Percentiles rank a stretch among this genome's conserved stretches.
These are phyloP conservation scores for Coccyzus lansbergi DNA, from an alignment of 2,797 vertebrate species.

Conservation along the genomic window DNA sequence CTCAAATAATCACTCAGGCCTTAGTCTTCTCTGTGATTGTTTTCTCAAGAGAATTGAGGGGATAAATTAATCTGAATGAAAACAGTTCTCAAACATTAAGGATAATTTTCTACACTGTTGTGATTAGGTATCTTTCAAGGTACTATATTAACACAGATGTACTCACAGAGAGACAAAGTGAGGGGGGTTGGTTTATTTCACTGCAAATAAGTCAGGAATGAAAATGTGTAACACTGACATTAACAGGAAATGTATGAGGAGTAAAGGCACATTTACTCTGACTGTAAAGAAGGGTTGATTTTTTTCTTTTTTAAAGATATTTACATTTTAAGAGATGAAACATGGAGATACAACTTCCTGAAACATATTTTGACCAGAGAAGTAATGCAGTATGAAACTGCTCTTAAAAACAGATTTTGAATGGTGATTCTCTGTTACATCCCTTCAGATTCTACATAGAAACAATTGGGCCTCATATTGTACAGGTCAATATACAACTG, in stretches of 20 bases:
- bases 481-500: neutral
- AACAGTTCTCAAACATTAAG: slow-evolving; percentile 25
- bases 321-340: neutral
- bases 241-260: neutral
- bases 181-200: neutral
- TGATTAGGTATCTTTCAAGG: neutral
- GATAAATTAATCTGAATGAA: slow-evolving; percentile 44
- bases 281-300: neutral
- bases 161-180: neutral
- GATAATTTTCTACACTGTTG: neutral
- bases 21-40: slow-evolving; percentile 19
- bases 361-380: neutral
- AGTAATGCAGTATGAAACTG: neutral
- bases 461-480: neutral
- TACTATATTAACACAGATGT: neutral
- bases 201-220: neutral
- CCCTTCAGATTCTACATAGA: neutral
- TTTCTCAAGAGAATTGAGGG: slow-evolving; percentile 11
- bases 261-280: neutral
- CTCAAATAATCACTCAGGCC: neutral
- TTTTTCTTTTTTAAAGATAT: neutral
- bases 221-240: neutral
- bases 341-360: neutral
- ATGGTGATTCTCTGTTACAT: neutral
- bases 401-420: neutral